Evolutionary conservation across 2,888 invertebrate species (phyloP).

Genomic region (Drosophila kambysellisi): DNA sequence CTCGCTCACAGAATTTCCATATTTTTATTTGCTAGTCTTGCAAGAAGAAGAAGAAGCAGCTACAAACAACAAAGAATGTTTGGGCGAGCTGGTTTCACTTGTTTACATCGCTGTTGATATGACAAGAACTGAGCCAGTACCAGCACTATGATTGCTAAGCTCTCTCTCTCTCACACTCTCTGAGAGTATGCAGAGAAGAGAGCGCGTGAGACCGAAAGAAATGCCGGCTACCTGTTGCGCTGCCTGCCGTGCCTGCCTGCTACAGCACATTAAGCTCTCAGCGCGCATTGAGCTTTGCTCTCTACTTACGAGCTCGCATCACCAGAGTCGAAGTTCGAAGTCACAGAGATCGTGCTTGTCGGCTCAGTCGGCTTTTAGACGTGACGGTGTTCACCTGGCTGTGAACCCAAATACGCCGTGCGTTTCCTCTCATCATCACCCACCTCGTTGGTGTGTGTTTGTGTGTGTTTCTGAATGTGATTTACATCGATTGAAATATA

Average conservation of each 20-base stretch:
- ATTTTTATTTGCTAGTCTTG: slow-evolving; percentile 24
- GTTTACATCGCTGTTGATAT: slow-evolving; percentile 68
- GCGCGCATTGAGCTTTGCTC: slow-evolving; percentile 39
- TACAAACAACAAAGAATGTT: slow-evolving; percentile 79
- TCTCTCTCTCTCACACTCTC: background rate
- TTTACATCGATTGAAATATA: slow-evolving; percentile 42
- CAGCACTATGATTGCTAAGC: slow-evolving; percentile 10
- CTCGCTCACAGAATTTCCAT: slow-evolving; percentile 41
- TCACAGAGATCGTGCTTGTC: slow-evolving; percentile 51
- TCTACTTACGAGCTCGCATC: slow-evolving; percentile 24
- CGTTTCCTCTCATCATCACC: slow-evolving; percentile 12
- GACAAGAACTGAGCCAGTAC: slow-evolving; percentile 16
- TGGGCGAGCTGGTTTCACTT: slow-evolving; percentile 84
- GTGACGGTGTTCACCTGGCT: slow-evolving; percentile 72
- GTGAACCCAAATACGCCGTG: slow-evolving; percentile 49
- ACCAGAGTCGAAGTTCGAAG: slow-evolving; percentile 11
- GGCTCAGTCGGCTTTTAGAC: slow-evolving; percentile 74
- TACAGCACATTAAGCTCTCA: slow-evolving; percentile 51
- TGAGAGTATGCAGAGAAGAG: background rate
- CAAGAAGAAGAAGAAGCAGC: slow-evolving; percentile 28
- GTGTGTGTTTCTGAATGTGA: slow-evolving; percentile 31
- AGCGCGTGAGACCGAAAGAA: slow-evolving; percentile 36
- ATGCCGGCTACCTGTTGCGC: slow-evolving; percentile 70
- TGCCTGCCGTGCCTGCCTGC: background rate
- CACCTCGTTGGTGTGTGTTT: slow-evolving; percentile 33